A percentile compares a stretch with the other conserved stretches of the same genome.
Evolutionary conservation across 1,140 invertebrate species (phyloP).

Genomic region (Rhopalosiphum maidis): DNA sequence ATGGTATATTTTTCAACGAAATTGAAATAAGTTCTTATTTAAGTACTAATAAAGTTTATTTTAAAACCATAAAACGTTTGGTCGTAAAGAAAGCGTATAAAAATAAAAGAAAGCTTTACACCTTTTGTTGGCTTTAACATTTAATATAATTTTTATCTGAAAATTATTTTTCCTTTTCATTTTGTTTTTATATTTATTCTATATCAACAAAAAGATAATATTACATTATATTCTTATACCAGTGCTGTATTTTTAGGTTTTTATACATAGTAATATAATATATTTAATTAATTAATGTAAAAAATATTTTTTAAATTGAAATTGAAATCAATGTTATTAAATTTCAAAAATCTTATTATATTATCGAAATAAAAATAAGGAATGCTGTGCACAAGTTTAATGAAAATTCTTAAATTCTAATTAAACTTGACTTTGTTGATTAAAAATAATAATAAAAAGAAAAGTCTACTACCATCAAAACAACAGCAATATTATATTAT

Average conservation of each 20-base stretch:
- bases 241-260: neutral
- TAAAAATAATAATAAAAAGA: neutral
- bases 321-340: neutral
- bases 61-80: neutral
- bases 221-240: neutral
- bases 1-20: neutral
- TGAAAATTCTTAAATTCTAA: neutral
- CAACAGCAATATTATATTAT: neutral
- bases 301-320: neutral
- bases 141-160: neutral
- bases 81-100: conserved; percentile 5
- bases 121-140: neutral
- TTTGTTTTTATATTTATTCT: neutral
- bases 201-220: neutral
- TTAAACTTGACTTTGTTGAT: neutral
- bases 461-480: no score
- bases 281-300: neutral
- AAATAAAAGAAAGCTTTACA: conserved; percentile 19
- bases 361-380: neutral
- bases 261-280: neutral
- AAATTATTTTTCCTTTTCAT: conserved; percentile 19
- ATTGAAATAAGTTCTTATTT: neutral
- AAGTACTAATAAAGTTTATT: conserved; percentile 23
- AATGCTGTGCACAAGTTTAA: neutral
- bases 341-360: neutral